These are phyloP conservation scores for Leuciscus waleckii DNA, from an alignment of 2,797 vertebrate genomes.

Conservation along the genomic window DNA sequence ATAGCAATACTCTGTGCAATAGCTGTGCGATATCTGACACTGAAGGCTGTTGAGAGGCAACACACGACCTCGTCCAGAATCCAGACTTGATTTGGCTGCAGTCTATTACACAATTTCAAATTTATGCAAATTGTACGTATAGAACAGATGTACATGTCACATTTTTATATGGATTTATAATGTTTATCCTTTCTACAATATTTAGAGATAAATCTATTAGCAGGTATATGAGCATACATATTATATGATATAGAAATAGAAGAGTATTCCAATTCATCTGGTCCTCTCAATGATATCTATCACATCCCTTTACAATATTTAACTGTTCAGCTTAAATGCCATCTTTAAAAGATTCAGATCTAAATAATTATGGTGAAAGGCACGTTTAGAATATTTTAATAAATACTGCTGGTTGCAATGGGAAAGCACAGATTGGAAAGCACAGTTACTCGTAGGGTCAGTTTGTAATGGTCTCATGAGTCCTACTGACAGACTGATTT, in stretches of 20 bases:
- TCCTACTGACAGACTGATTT: conserved; percentile 8
- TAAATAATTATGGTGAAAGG: neutral
- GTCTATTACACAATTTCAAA: conserved; percentile 49
- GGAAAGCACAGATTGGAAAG: conserved; percentile 46
- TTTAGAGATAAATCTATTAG: conserved; percentile 42
- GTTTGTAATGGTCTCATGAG: conserved; percentile 5
- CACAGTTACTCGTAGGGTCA: conserved; percentile 21
- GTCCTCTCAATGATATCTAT: conserved; percentile 3
- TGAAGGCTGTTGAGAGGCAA: conserved; percentile 52
- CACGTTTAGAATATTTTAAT: neutral
- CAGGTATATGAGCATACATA: conserved; percentile 37
- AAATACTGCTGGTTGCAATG: conserved; percentile 26
- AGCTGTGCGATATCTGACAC: conserved; percentile 49
- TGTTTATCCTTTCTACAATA: conserved; percentile 65
- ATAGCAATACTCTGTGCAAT: conserved; percentile 63
- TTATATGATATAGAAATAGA: conserved; percentile 20
- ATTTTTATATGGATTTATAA: conserved; percentile 66
- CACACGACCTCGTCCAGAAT: conserved; percentile 29
- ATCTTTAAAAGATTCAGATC: neutral
- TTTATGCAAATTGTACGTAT: conserved; percentile 61
- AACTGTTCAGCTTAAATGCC: conserved; percentile 18
- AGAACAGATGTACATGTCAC: conserved; percentile 51
- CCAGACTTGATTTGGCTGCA: conserved; percentile 45
- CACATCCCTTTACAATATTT: conserved; percentile 3
- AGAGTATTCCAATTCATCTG: conserved; percentile 1